Evolutionary conservation across 2,797 vertebrate species (phyloP).

Genomic region (Amniataba percoides): DNA sequence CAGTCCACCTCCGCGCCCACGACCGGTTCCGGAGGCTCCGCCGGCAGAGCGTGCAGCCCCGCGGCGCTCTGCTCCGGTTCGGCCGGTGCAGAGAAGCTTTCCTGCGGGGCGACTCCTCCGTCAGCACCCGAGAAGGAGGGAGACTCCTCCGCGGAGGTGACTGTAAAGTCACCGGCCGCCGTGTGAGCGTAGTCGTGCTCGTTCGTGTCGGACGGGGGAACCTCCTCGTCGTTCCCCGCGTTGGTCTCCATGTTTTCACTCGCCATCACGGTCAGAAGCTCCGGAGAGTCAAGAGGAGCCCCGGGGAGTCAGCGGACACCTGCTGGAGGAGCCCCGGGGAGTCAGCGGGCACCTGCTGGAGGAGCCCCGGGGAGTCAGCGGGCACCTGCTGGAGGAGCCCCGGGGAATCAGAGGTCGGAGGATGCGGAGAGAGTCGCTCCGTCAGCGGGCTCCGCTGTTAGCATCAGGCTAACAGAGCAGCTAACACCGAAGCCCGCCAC

Average conservation of each 20-base stretch:
- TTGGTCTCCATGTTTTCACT: slow-evolving; percentile 34
- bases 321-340: too few relatives aligned
- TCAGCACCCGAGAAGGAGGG: neutral
- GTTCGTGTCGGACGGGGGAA: slow-evolving; percentile 43
- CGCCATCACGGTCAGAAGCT: slow-evolving; percentile 41
- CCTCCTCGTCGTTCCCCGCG: slow-evolving; percentile 24
- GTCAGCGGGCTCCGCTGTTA: slow-evolving; percentile 24
- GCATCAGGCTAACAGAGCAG: slow-evolving; percentile 11
- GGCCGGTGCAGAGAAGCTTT: neutral
- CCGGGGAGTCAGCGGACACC: too few relatives aligned
- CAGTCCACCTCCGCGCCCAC: slow-evolving; percentile 76
- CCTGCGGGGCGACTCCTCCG: neutral
- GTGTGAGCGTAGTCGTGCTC: slow-evolving; percentile 74
- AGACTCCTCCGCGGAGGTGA: neutral
- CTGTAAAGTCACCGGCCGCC: neutral
- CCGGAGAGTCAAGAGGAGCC: slow-evolving; percentile 2
- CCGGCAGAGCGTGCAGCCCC: neutral
- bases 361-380: neutral
- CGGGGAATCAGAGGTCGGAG: slow-evolving; percentile 13
- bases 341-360: too few relatives aligned
- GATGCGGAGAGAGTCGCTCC: slow-evolving; percentile 10
- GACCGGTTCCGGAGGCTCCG: slow-evolving; percentile 48
- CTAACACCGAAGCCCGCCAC: slow-evolving; percentile 30
- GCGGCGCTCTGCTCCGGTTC: neutral
- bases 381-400: neutral